Conservation (phyloP, 2,888 invertebrate genomes). For the Halictus ligatus region DNA sequence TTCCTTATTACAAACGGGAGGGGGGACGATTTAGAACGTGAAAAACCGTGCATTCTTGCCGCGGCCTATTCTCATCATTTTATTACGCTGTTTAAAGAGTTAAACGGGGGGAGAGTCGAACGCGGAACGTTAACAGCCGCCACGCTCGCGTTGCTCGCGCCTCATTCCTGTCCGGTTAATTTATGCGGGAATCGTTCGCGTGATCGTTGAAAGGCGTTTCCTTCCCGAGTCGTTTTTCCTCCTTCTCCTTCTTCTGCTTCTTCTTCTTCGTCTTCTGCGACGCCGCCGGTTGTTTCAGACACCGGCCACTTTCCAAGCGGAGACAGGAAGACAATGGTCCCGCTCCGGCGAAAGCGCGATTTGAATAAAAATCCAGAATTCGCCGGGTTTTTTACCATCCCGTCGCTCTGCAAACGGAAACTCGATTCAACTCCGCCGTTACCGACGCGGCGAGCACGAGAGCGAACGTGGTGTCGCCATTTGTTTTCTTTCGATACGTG, state of each 20-base stretch:
- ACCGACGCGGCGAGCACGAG: neutral
- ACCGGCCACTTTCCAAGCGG: slow-evolving; percentile 31
- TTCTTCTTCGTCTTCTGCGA: neutral
- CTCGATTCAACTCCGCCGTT: neutral
- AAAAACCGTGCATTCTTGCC: slow-evolving; percentile 40
- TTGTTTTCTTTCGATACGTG: neutral
- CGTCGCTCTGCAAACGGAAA: neutral
- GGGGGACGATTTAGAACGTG: slow-evolving; percentile 29
- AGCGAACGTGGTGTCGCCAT: neutral
- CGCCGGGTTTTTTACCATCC: neutral
- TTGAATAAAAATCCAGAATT: neutral
- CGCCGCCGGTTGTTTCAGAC: neutral
- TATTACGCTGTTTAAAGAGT: slow-evolving; percentile 41
- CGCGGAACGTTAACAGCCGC: slow-evolving; percentile 15
- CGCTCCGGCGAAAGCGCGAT: slow-evolving; percentile 21
- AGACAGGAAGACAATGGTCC: slow-evolving; percentile 35
- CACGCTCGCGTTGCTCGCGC: slow-evolving; percentile 25
- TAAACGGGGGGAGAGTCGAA: neutral
- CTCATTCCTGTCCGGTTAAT: slow-evolving; percentile 35
- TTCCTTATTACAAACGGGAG: slow-evolving; percentile 40
- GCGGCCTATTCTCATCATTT: slow-evolving; percentile 42
- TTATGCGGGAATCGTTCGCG: slow-evolving; percentile 49
- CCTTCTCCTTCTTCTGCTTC: neutral
- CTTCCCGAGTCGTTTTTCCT: slow-evolving; percentile 36
- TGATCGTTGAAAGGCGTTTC: slow-evolving; percentile 44